A percentile compares a stretch with the other conserved stretches of the same genome.
Evolutionary conservation across 2,113 vertebrate species (phyloP).

Genomic region (Neolamprologus brichardi): DNA sequence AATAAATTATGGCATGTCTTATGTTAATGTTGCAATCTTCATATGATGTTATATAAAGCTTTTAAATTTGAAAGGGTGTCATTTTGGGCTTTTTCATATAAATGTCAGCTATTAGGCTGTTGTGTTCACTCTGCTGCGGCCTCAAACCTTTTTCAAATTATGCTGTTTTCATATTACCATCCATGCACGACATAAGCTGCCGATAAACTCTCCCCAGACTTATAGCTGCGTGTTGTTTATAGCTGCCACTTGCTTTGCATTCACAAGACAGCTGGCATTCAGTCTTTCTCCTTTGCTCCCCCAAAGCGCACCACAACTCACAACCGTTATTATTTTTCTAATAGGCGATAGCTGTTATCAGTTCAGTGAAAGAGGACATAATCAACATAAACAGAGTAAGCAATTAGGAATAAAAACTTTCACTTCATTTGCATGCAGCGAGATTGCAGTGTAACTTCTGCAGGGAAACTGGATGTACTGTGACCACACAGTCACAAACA

Average conservation of each 20-base stretch:
- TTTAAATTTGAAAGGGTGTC: background rate
- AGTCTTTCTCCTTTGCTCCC: background rate
- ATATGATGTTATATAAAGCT: background rate
- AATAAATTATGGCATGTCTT: background rate
- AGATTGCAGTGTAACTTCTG: background rate
- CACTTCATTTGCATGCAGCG: conserved; percentile 8
- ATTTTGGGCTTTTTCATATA: background rate
- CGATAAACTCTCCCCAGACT: conserved; percentile 45
- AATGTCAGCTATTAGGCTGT: background rate
- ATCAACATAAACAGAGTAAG: conserved; percentile 54
- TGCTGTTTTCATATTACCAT: conserved; percentile 31
- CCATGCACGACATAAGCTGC: conserved; percentile 39
- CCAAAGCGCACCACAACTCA: background rate
- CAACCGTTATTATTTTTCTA: conserved; percentile 43
- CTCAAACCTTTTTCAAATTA: conserved; percentile 33
- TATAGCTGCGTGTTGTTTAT: conserved; percentile 19
- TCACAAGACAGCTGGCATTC: conserved; percentile 22
- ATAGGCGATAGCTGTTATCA: conserved; percentile 43
- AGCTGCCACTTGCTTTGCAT: conserved; percentile 43
- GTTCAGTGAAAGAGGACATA: conserved; percentile 39
- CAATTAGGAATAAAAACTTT: conserved; percentile 46
- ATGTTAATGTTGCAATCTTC: background rate
- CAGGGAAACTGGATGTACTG: background rate
- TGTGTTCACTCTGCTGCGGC: background rate
- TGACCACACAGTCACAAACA: background rate